Evolutionary conservation across 2,113 vertebrate genomes (phyloP).

Genomic region (western clawed frog (Xenopus tropicalis)): UCB_Xtro_10.0 CM004448.2:68311501-68312000

Average conservation of each 20-base stretch:
- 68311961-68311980: conserved; percentile 1
- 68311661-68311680: conserved; percentile 2
- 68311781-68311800: not conserved
- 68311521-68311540: no score
- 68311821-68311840: not conserved
- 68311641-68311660: not conserved
- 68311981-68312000: not conserved
- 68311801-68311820: conserved; percentile 13
- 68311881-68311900: not conserved
- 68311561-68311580: no score
- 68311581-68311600: no score
- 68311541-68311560: no score
- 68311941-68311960: conserved; percentile 2
- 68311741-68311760: conserved; percentile 8
- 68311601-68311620: no score
- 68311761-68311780: conserved; percentile 1
- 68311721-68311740: conserved; percentile 7
- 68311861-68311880: not conserved
- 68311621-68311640: no score
- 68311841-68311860: conserved; percentile 5
- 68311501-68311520: no score
- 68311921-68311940: not conserved
- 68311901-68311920: not conserved
- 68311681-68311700: conserved; percentile 10
- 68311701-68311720: not conserved